phyloP scores from a whole-genome alignment of 2,888 invertebrate genomes.

The Callimorpha dominula region DNA sequence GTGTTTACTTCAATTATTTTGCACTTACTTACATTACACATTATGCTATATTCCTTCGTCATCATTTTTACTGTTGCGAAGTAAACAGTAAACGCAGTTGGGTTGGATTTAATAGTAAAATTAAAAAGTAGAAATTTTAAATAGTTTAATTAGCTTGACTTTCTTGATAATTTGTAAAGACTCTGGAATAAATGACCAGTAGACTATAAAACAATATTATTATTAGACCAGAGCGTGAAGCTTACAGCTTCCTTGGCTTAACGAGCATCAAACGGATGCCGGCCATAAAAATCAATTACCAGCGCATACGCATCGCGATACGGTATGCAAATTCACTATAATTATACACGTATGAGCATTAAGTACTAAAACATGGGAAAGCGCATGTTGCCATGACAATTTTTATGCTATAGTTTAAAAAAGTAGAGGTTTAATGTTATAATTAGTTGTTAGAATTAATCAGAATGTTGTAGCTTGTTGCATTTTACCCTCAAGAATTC shows the following conservation, averaged over 20 bases:
- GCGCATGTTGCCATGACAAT: background rate
- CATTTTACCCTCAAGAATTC: background rate
- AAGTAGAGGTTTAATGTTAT: background rate
- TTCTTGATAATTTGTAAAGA: constrained; percentile 10
- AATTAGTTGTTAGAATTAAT: background rate
- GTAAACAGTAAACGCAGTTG: no score
- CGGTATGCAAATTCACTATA: constrained; percentile 42
- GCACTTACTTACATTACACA: no score
- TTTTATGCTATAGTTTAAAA: background rate
- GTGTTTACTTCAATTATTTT: no score
- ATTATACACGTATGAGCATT: constrained; percentile 30
- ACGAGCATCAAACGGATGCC: constrained; percentile 50
- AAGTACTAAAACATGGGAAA: constrained; percentile 24
- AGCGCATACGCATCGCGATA: constrained; percentile 23
- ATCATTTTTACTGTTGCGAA: no score
- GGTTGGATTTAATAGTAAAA: background rate
- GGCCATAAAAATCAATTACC: constrained; percentile 44
- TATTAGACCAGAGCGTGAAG: constrained; percentile 29
- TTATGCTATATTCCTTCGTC: no score
- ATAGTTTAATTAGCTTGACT: background rate
- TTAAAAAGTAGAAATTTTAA: background rate
- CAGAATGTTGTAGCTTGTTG: background rate
- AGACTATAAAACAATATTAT: constrained; percentile 22
- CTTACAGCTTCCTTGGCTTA: constrained; percentile 33
- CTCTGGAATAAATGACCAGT: background rate